Base-by-base conservation (phyloP, 2,113 vertebrate genomes). In the Thalassoma bifasciatum region DNA sequence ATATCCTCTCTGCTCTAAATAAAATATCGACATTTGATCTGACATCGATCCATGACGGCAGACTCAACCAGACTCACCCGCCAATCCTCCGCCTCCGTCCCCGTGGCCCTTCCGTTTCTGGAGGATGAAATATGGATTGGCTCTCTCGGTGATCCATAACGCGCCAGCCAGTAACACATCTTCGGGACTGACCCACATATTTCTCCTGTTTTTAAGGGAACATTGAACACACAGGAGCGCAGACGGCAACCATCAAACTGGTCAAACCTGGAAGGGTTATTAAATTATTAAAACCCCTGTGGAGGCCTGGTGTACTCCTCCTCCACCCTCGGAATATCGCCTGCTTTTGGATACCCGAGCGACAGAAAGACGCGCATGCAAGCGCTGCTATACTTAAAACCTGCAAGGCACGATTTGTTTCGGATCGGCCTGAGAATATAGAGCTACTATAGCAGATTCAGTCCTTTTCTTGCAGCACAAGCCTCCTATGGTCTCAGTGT, bases 91-190 rank as follows among this genome's bases (percentile, higher is more conserved):
- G 44, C 96, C 95, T 64, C 94, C 94, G 53, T 94, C 95, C 19
- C 96, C 95, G 75, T 98, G 97, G 63, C 97, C 97, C 85, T 98
- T 98, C 80, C 97, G 94, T 82, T 96, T 95, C 94, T 99, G 97
- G 53, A 98, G 95, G 86, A 99, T 95, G 94, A 99, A 99, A 84
- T 97, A 99, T 0, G 97, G 97, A 88, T 99, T 99, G 13, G 97
- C 97, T 81, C 97, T 88, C 91, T 99, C 97, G 36, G 96, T 98
- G 92, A 98, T 93, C 97, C 97, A 99, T 57, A 99, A 90, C 9
- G 97, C 97, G 79, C 96, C 95, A 17, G 97, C 97, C 94, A 98
- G 92, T 92, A 99, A 83, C 91, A 99, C 97, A 91, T 99, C 97
- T 82, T 98, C 97, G 23, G 97, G 97, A 91, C 96, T 97, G 89